Evolutionary conservation across 37 sponge, comb jelly and placozoan genomes (phyloP).

Genomic region (Eunapius fragilis): DNA sequence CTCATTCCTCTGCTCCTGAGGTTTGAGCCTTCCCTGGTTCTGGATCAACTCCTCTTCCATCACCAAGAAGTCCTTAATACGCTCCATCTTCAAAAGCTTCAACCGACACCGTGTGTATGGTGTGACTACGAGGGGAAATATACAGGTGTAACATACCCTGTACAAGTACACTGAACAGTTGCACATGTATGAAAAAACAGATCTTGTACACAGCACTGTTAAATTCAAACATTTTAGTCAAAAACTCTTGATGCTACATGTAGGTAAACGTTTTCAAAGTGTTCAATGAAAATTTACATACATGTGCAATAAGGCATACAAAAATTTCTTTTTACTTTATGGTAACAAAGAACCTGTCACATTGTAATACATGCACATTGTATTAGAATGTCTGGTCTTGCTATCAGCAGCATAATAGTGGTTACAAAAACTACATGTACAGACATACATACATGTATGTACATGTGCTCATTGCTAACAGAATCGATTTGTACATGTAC

Average conservation of each 20-base stretch:
- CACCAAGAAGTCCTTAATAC: constrained; percentile 93
- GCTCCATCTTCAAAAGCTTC: constrained; percentile 87
- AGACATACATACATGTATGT: background rate
- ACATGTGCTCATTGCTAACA: too few relatives aligned
- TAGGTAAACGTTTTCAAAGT: too few relatives aligned
- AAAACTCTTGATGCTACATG: too few relatives aligned
- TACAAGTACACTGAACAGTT: background rate
- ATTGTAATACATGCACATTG: background rate
- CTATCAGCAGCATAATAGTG: too few relatives aligned
- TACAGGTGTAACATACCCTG: background rate
- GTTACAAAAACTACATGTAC: too few relatives aligned
- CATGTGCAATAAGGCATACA: too few relatives aligned
- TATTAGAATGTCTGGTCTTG: too few relatives aligned
- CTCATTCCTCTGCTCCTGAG: constrained; percentile 97
- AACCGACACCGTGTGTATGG: constrained; percentile 94
- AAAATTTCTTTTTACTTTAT: too few relatives aligned
- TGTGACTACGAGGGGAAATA: constrained; percentile 66
- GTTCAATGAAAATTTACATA: too few relatives aligned
- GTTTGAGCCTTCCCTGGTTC: constrained; percentile 90
- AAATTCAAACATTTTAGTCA: too few relatives aligned
- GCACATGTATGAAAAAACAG: too few relatives aligned
- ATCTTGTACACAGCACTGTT: background rate
- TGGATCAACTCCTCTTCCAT: constrained; percentile 98
- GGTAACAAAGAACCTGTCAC: background rate
- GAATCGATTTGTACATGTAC: too few relatives aligned